phyloP scores from a whole-genome alignment of 2,888 invertebrate genomes.

The Pollenia angustigena region DNA sequence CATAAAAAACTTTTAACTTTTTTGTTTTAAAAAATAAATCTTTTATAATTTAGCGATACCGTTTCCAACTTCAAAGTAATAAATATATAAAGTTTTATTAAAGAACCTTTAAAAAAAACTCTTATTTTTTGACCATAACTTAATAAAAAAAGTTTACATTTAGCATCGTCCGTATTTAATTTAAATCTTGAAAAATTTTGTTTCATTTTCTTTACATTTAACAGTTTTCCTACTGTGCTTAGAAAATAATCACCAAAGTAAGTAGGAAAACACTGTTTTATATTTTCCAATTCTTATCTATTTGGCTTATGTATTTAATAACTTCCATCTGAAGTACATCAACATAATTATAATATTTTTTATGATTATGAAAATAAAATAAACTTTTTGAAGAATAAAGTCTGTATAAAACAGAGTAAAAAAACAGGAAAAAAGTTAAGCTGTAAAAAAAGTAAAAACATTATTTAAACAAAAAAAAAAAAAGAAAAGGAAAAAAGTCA shows the following conservation, averaged over 20 bases:
- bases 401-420: neutral
- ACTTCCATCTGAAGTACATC: constrained; percentile 62
- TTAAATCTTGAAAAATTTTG: constrained; percentile 13
- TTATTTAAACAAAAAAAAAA: constrained; percentile 3
- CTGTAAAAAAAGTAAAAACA: constrained; percentile 3
- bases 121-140: constrained; percentile 16
- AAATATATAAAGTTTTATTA: constrained; percentile 44
- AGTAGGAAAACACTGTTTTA: neutral
- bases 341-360: constrained; percentile 51
- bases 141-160: neutral
- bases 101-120: constrained; percentile 7
- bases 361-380: constrained; percentile 14
- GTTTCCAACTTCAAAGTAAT: constrained; percentile 21
- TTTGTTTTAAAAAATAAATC: neutral
- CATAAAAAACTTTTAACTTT: too few relatives aligned
- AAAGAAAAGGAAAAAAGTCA: constrained; percentile 38
- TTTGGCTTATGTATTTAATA: constrained; percentile 61
- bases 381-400: constrained; percentile 21
- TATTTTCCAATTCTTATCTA: constrained; percentile 48
- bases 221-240: neutral
- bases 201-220: neutral
- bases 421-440: constrained; percentile 9
- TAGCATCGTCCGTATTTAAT: constrained; percentile 44
- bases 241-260: constrained; percentile 22
- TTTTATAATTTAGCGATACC: constrained; percentile 7